These are phyloP conservation scores for Cyrtodaria siliqua DNA, from an alignment of 2,888 invertebrate genomes.

Conservation along the genomic window DNA sequence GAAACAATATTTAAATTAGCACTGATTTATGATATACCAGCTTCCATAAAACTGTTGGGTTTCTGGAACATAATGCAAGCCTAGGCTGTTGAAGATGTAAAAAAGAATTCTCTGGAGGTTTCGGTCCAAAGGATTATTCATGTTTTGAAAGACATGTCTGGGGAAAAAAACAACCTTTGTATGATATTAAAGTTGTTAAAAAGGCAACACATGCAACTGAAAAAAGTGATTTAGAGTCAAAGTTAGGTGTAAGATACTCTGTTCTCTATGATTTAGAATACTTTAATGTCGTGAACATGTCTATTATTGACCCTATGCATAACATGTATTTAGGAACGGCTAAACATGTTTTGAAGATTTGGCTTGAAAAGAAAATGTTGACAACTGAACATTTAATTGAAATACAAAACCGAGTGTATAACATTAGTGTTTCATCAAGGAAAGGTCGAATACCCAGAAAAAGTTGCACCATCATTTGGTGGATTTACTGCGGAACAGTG, in stretches of 20 bases:
- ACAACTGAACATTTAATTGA: neutral
- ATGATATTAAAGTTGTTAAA: neutral
- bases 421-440: neutral
- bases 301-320: conserved; percentile 39
- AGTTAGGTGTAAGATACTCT: too few species aligned
- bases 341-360: conserved; percentile 23
- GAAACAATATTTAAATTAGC: too few species aligned
- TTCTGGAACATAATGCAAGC: neutral
- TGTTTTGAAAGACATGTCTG: neutral
- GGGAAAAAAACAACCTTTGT: neutral
- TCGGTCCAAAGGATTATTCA: neutral
- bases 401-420: neutral
- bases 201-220: neutral
- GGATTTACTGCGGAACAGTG: too few species aligned
- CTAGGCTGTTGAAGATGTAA: neutral
- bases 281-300: conserved; percentile 35
- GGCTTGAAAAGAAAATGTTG: conserved; percentile 30
- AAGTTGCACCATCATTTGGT: too few species aligned
- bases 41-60: neutral
- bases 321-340: conserved; percentile 31
- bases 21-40: too few species aligned
- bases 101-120: neutral
- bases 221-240: conserved; percentile 10
- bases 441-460: too few species aligned
- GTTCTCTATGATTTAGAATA: conserved; percentile 32